Evolutionary conservation across 2,888 invertebrate species (phyloP), one percentile per base, ranked within the genome.

Genomic region (Abrostola triplasia): DNA sequence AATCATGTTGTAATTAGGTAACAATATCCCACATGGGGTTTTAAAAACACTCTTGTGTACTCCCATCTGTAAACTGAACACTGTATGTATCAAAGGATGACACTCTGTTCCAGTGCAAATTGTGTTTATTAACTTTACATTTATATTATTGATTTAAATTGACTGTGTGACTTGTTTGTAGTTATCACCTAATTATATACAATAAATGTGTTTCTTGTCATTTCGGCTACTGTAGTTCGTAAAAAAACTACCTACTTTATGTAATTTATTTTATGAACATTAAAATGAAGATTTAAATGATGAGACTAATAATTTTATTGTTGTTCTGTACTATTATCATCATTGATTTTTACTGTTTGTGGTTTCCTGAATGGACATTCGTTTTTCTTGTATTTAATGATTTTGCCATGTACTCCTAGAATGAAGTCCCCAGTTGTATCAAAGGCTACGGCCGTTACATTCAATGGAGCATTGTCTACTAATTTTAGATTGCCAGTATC

Each of bases 381-480:
- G 47, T 83, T 83, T 76, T 87, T 89, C 64, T 86, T 82, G 64
- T 92, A 93, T 70, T 89, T 90, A 0, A 91, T 48, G 53, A 92
- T 72, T 81, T 89, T 90, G 1, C 89, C 91, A 50, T 73, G 79
- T 24, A 85, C 76, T 5, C 92, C 92, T 6, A 93, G 79, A 37
- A 89, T 79, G 59, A 93, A 89, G 65, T 89, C 84, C 1, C 90
- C 92, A 41, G 70, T 64, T 13, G 78, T 64, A 68, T 93, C 90
- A 76, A 93, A 92, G 10, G 92, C 90, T 74, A 93, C 84, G 11
- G 93, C 87, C 37, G 92, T 90, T 24, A 89, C 83, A 64, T 87
- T 88, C 11, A 81, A 85, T 12, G 91, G 89, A 12, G 86, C 70
- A 75, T 90, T 87, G 13, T 85, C 70, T 0, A 91, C 84, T n/a